Evolutionary conservation across 2,888 invertebrate species (phyloP).

Genomic region (Apodemia hepburni): DNA sequence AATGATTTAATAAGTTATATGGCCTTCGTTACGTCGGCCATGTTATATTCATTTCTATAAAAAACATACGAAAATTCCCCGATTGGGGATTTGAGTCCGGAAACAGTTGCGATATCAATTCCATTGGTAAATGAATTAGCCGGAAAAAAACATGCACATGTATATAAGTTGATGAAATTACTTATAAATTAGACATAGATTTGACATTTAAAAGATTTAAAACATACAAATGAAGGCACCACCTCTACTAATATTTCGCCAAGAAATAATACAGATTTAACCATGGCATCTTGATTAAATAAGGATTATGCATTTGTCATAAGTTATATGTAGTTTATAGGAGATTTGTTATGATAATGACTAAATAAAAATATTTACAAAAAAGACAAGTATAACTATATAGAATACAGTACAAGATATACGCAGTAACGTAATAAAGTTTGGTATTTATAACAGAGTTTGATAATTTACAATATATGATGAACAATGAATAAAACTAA

Average conservation of each 20-base stretch:
- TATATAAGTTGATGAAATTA: no score
- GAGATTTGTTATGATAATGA: conserved; percentile 41
- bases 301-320: conserved; percentile 65
- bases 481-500: conserved; percentile 28
- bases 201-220: conserved; percentile 25
- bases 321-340: conserved; percentile 42
- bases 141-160: no score
- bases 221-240: background rate
- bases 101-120: no score
- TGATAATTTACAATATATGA: conserved; percentile 31
- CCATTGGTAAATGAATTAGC: no score
- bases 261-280: conserved; percentile 63
- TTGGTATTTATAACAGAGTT: conserved; percentile 34
- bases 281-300: conserved; percentile 60
- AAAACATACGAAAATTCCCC: no score
- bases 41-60: no score
- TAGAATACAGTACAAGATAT: conserved; percentile 25
- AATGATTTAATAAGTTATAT: no score
- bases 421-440: conserved; percentile 30
- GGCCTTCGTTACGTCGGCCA: no score
- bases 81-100: no score
- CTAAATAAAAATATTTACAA: conserved; percentile 63
- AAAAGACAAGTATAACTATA: conserved; percentile 32
- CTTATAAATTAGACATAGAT: no score
- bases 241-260: conserved; percentile 4